phyloP scores from a whole-genome alignment of 2,113 vertebrate species.

The Andinoacara biseriatus region DNA sequence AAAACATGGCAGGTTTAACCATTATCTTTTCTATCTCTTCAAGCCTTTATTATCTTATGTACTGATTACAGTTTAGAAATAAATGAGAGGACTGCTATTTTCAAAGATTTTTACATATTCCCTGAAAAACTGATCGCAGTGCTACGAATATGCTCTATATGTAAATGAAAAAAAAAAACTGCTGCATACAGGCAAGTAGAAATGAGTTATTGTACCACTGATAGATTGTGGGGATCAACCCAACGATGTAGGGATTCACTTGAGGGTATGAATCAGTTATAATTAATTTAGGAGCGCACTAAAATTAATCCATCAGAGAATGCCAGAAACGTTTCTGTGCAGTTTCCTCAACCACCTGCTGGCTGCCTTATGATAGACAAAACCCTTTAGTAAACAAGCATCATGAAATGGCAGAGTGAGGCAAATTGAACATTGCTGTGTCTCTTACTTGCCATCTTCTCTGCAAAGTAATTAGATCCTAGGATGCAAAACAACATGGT shows the following conservation, averaged over 20 bases:
- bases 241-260: slow-evolving; percentile 55
- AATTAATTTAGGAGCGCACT: slow-evolving; percentile 61
- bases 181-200: not conserved
- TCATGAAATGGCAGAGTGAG: slow-evolving; percentile 53
- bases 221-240: slow-evolving; percentile 57
- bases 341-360: slow-evolving; percentile 66
- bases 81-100: slow-evolving; percentile 27
- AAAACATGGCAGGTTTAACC: slow-evolving; percentile 9
- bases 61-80: slow-evolving; percentile 17
- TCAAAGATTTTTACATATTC: not conserved
- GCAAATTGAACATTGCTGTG: slow-evolving; percentile 44
- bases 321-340: slow-evolving; percentile 55
- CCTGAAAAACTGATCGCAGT: not conserved
- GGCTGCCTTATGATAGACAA: slow-evolving; percentile 62
- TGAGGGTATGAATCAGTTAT: slow-evolving; percentile 55
- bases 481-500: slow-evolving; percentile 19
- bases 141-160: not conserved
- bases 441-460: slow-evolving; percentile 49
- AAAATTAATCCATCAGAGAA: slow-evolving; percentile 53
- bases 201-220: slow-evolving; percentile 21
- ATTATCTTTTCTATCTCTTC: slow-evolving; percentile 13
- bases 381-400: slow-evolving; percentile 71
- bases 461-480: slow-evolving; percentile 69
- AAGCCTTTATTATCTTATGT: not conserved
- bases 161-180: not conserved